Evolutionary conservation across 2,888 invertebrate genomes (phyloP), one percentile per base, ranked within the genome.

Genomic region (Chloroclystis v-ata): DNA sequence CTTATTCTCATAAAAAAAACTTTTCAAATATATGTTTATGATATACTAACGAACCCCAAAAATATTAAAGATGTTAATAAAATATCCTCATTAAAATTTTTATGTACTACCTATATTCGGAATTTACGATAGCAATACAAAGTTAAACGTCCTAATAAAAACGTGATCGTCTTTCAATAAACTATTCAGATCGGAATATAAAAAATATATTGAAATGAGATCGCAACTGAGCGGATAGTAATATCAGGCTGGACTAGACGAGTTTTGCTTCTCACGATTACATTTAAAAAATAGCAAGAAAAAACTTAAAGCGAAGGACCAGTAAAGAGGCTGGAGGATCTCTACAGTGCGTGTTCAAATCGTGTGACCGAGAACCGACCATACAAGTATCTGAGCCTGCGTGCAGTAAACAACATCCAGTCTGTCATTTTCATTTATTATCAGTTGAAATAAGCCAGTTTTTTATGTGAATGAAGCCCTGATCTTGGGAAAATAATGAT

Each of bases 231-330:
- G 56, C 63, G 55, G 59, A 60, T 56, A 51, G 57, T 51, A 50
- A 43, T 39, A 43, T 52, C 51, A 42, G 45, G 38, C 41, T 47
- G 46, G 33, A 37, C 63, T 59, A 61, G 65, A 67, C 60, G 63
- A 74, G 78, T 76, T 78, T 64, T 67, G 64, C 59, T 84, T 86
- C 85, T 79, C 85, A 86, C 85, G 82, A 74, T 73, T 72, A 67
- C 75, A 74, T 69, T 74, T 69, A 63, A 68, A 61, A 72, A 70
- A 66, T 56, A 56, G 52, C 64, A 78, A 73, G 75, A 79, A 75
- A 68, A 70, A 69, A 49, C 47, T 10, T 68, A 69, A 72, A 75
- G 70, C 68, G 75, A 77, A 76, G 49, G 67, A 69, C 60, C 63
- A 65, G 26, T 40, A 5, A 20, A 61, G 54, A 65, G 65, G 37